These are phyloP conservation scores for Orchesella flavescens DNA, from an alignment of 2,888 invertebrate species.

Conservation along the genomic window DNA sequence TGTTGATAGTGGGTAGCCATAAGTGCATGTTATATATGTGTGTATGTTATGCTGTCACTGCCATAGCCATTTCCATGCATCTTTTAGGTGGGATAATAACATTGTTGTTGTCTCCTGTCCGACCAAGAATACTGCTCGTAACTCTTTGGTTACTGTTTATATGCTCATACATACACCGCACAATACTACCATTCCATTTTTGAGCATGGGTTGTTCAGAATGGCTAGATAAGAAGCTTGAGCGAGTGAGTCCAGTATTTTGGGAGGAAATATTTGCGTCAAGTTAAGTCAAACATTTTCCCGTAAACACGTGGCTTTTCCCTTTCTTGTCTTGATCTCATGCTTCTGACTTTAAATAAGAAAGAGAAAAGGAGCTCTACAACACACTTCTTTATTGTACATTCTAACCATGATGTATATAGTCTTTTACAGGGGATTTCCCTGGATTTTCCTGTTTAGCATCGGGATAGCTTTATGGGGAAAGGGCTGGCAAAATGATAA, in stretches of 20 bases:
- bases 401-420: constrained; percentile 36
- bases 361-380: too few species aligned
- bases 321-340: constrained; percentile 4
- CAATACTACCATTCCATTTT: too few species aligned
- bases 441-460: constrained; percentile 43
- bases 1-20: constrained; percentile 8
- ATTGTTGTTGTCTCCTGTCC: constrained; percentile 1
- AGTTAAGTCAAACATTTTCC: constrained; percentile 9
- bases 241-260: neutral
- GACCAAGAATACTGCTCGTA: neutral
- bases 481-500: neutral
- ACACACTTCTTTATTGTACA: constrained; percentile 5
- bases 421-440: constrained; percentile 35
- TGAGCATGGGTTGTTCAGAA: neutral
- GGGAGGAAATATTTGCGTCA: constrained; percentile 16
- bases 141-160: neutral
- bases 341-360: neutral
- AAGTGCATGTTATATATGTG: neutral
- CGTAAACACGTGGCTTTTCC: neutral
- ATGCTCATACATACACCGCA: too few species aligned
- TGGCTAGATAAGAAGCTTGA: neutral
- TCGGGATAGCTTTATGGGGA: neutral
- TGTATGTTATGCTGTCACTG: constrained; percentile 27
- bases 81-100: constrained; percentile 47
- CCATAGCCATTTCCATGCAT: constrained; percentile 48